phyloP scores from a whole-genome alignment of 2,888 invertebrate genomes.

The Fissipunctia ypsillon region DNA sequence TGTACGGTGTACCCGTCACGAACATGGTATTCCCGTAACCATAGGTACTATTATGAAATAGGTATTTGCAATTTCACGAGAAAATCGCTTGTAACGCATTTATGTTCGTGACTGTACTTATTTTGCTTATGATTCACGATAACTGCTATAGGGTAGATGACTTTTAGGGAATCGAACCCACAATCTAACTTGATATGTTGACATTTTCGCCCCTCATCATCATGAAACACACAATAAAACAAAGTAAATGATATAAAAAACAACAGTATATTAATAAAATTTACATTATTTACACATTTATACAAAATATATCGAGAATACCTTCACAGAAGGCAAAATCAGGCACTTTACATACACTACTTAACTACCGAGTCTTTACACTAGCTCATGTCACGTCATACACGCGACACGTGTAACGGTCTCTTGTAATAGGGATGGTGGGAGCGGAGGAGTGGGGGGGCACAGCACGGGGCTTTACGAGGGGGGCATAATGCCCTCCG shows the following conservation, averaged over 20 bases:
- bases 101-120: too few species aligned
- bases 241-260: constrained; percentile 76
- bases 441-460: constrained; percentile 82
- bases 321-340: constrained; percentile 89
- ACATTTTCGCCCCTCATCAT: neutral
- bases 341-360: constrained; percentile 70
- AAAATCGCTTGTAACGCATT: too few species aligned
- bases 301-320: constrained; percentile 80
- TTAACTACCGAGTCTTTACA: constrained; percentile 60
- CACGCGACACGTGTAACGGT: constrained; percentile 86
- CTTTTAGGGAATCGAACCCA: constrained; percentile 8
- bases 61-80: too few species aligned
- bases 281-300: constrained; percentile 86
- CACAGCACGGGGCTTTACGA: constrained; percentile 81
- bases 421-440: constrained; percentile 85
- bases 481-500: constrained; percentile 87
- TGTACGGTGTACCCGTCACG: too few species aligned
- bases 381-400: constrained; percentile 70
- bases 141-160: too few species aligned
- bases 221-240: constrained; percentile 65
- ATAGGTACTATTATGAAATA: too few species aligned
- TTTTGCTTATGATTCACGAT: too few species aligned
- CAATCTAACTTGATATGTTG: neutral
- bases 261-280: constrained; percentile 85
- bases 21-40: too few species aligned